A percentile compares a stretch with the other conserved stretches of the same genome.
These are phyloP conservation scores for Hoplias malabaricus DNA, from an alignment of 2,113 vertebrate species.

Conservation along the genomic window DNA sequence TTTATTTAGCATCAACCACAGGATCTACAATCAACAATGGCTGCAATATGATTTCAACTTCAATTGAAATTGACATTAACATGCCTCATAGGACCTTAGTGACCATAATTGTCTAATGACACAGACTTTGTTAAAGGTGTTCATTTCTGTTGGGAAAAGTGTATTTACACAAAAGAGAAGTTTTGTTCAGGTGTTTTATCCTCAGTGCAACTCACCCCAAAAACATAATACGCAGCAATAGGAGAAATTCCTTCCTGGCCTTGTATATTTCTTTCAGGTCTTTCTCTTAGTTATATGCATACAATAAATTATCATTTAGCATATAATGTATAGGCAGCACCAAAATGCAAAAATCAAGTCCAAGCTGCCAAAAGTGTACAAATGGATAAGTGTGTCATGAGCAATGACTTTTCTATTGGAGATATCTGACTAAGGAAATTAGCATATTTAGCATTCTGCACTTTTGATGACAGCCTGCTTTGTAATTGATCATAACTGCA, in stretches of 20 bases:
- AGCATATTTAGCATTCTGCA: constrained; percentile 1
- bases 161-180: constrained; percentile 13
- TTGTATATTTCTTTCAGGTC: neutral
- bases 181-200: neutral
- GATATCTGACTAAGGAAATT: constrained; percentile 32
- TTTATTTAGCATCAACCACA: constrained; percentile 9
- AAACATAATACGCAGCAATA: neutral
- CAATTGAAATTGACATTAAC: neutral
- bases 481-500: constrained; percentile 44
- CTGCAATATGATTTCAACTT: neutral
- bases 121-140: neutral
- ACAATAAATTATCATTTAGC: neutral
- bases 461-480: constrained; percentile 41
- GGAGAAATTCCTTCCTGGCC: neutral
- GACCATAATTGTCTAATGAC: neutral
- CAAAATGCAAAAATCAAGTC: neutral
- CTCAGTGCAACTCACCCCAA: too few relatives aligned
- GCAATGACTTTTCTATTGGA: neutral
- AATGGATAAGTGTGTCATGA: neutral
- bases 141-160: neutral
- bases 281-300: neutral
- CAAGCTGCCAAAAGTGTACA: neutral
- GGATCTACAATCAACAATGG: neutral
- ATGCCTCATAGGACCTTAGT: neutral
- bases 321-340: neutral